Conservation (phyloP, 1,140 invertebrate species). For the Tribolium castaneum region DNA sequence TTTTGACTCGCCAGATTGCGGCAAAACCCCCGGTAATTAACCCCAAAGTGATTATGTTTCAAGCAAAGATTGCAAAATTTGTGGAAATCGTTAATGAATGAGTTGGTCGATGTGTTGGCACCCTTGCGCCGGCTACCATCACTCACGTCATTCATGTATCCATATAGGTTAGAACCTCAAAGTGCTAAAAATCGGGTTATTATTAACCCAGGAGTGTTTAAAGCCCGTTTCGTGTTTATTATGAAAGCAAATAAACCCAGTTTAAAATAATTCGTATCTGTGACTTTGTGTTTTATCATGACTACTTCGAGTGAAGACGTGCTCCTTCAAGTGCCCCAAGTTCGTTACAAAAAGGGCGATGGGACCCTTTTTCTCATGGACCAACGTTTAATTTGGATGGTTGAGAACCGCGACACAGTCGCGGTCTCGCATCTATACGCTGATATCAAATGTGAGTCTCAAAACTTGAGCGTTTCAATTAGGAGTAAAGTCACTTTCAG, state of each 20-base stretch:
- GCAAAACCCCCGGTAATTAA: too few relatives aligned
- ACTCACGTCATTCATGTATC: conserved; percentile 30
- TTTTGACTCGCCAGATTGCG: background rate
- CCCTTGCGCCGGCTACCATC: background rate
- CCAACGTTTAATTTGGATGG: conserved; percentile 95
- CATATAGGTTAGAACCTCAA: conserved; percentile 24
- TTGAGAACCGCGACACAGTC: conserved; percentile 90
- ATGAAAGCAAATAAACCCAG: background rate
- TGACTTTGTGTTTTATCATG: conserved; percentile 65
- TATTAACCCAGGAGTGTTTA: background rate
- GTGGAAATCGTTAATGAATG: too few relatives aligned
- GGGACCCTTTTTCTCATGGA: conserved; percentile 96
- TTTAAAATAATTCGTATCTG: background rate
- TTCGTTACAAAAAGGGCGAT: conserved; percentile 96
- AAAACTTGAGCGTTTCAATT: background rate
- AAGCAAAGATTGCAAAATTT: too few relatives aligned
- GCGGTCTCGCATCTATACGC: conserved; percentile 93
- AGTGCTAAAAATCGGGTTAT: conserved; percentile 16
- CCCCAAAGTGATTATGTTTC: too few relatives aligned
- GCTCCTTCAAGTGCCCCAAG: conserved; percentile 89
- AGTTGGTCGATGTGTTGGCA: background rate
- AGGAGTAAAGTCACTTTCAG: conserved; percentile 67
- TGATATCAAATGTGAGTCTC: conserved; percentile 91
- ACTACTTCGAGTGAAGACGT: conserved; percentile 93
- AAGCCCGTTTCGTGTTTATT: background rate